Evolutionary conservation across 2,113 vertebrate genomes (phyloP), one percentile per base, ranked within the genome.

Genomic region (Microcebus ravelobensis): DNA sequence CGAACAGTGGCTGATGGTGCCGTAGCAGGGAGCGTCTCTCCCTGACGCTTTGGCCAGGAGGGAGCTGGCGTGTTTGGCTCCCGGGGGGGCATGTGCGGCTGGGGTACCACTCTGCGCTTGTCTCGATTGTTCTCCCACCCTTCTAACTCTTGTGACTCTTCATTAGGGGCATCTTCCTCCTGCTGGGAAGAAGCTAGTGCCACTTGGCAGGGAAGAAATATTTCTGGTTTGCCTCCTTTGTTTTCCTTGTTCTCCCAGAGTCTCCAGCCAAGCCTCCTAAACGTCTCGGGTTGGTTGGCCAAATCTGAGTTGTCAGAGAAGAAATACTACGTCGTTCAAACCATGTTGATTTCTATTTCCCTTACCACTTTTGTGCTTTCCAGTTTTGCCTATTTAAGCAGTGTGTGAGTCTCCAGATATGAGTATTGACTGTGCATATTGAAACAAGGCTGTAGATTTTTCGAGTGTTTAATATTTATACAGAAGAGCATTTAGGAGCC

Each of bases 11-110:
- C 25, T 8, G 80, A 11, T 8, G 4, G 12, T 21, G 23, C 45
- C 8, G 4, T 23, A 8, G 27, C 68, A 39, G 39, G 71, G 17
- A 14, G 20, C 0, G 7, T 29, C 42, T 5, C 0, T 6, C 12
- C 27, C 55, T 57, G 74, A 13, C 7, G 3, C 45, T 11, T 1
- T 6, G 86, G 52, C 3, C 39, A 14, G 36, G 9, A 3, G 36
- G 68, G 27, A 15, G 88, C 6, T 3, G 59, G 23, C 8, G 31
- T 23, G 0, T 12, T 21, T 17, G 77, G 36, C 68, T 71, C 15
- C 39, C 0, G 3, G 73, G 55, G 39, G 12, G 2, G 14, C 42
- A 8, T 45, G 15, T 34, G 6, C 10, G 20, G 27, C 67, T 5
- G 21, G 4, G 2, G 6, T 18, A 5, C 25, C 21, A 4, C 31